Conservation (phyloP, 1,140 invertebrate genomes). For the Philotrypesis tridentata region DNA sequence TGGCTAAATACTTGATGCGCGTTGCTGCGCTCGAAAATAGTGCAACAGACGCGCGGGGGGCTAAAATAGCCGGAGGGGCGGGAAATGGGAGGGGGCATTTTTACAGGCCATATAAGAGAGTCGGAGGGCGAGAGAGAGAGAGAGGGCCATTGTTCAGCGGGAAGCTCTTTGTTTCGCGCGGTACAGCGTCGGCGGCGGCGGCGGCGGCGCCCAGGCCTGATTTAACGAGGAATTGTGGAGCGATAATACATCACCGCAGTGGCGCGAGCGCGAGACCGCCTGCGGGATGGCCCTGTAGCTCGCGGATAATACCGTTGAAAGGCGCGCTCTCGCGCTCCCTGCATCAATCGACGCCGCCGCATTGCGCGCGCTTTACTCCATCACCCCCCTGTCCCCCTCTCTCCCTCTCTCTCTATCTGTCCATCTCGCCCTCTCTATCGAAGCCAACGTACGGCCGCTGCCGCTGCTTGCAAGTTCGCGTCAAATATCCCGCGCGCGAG, state of each 20-base stretch:
- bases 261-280: slow-evolving; percentile 12
- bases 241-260: slow-evolving; percentile 37
- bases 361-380: not conserved
- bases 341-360: not conserved
- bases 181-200: not conserved
- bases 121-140: slow-evolving; percentile 13
- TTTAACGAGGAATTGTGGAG: slow-evolving; percentile 47
- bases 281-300: not conserved
- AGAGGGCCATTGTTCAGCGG: slow-evolving; percentile 23
- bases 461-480: not conserved
- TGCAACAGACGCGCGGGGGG: not conserved
- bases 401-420: not conserved
- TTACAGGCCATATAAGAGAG: slow-evolving; percentile 35
- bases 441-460: not conserved
- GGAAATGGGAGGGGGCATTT: slow-evolving; percentile 32
- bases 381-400: not conserved
- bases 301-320: slow-evolving; percentile 29
- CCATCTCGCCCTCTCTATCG: no score
- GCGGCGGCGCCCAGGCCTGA: slow-evolving; percentile 1
- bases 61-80: no score
- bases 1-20: not conserved
- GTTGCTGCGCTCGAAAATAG: slow-evolving; percentile 6
- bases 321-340: not conserved
- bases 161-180: slow-evolving; percentile 25
- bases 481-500: no score